Percentiles rank a stretch among this genome's conserved stretches.
Evolutionary conservation across 2,888 invertebrate genomes (phyloP).

Genomic region (Camptogramma bilineatum): DNA sequence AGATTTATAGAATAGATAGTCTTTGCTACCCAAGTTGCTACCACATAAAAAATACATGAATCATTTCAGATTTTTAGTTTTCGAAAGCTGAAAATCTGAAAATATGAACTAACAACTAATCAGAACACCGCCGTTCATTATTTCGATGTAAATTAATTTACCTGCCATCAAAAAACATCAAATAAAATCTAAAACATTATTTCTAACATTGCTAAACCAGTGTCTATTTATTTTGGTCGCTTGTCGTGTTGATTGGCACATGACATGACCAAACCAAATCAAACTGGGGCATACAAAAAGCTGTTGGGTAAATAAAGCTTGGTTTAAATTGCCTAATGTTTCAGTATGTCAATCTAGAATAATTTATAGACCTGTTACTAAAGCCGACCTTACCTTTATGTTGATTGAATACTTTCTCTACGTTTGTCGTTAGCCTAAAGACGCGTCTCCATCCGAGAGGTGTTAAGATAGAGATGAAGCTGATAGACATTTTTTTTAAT

Average conservation of each 20-base stretch:
- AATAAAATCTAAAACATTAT: neutral
- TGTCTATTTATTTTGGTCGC: slow-evolving; percentile 32
- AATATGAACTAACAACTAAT: too few relatives aligned
- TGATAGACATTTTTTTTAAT: too few relatives aligned
- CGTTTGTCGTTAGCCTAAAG: neutral
- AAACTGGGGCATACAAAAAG: slow-evolving; percentile 9
- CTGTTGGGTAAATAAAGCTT: neutral
- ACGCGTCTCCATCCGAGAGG: too few relatives aligned
- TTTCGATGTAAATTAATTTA: too few relatives aligned
- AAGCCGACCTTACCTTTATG: neutral
- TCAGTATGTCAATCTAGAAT: neutral
- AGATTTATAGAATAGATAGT: neutral
- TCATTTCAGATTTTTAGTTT: too few relatives aligned
- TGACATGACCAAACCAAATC: slow-evolving; percentile 42
- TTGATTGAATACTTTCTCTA: neutral
- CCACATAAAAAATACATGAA: too few relatives aligned
- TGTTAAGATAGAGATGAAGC: too few relatives aligned
- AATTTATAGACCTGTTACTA: neutral
- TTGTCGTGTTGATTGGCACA: slow-evolving; percentile 56
- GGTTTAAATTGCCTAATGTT: neutral
- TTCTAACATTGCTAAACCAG: slow-evolving; percentile 4
- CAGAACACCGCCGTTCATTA: too few relatives aligned
- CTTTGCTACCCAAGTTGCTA: too few relatives aligned
- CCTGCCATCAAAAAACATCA: neutral
- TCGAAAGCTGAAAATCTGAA: too few relatives aligned